phyloP scores from a whole-genome alignment of 1,140 invertebrate species.

The Brachionus rubens region DNA sequence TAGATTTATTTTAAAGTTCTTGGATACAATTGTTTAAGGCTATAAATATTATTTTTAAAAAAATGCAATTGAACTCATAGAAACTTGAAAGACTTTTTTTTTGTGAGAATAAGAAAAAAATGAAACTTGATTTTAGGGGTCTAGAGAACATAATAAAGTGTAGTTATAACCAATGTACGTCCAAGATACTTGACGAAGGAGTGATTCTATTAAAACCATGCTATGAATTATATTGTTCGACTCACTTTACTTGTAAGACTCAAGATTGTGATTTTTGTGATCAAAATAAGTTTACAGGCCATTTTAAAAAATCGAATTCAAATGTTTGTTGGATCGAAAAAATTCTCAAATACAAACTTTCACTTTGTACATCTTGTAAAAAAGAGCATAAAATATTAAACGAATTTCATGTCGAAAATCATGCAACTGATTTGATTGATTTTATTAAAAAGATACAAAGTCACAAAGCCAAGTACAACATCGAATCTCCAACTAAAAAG shows the following conservation, averaged over 20 bases:
- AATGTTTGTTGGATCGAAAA: not conserved
- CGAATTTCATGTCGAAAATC: not conserved
- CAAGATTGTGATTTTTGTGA: not conserved
- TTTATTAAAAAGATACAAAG: not conserved
- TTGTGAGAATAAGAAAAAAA: not conserved
- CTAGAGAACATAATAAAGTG: constrained; percentile 18
- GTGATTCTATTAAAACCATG: constrained; percentile 20
- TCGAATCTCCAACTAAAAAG: not conserved
- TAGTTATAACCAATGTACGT: not conserved
- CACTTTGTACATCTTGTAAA: not conserved
- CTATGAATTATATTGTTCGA: not conserved
- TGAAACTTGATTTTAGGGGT: not conserved
- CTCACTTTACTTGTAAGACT: not conserved
- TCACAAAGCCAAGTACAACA: not conserved
- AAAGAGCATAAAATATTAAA: not conserved
- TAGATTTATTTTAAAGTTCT: no score
- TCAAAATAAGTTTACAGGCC: not conserved
- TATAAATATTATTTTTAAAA: no score
- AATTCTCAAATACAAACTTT: not conserved
- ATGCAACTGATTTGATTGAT: not conserved
- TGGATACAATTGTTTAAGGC: no score
- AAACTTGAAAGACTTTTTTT: not conserved
- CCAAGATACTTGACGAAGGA: not conserved
- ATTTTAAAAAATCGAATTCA: not conserved
- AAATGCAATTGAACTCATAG: no score